Base-by-base conservation (phyloP, 2,888 invertebrate species). In the Furcula furcula region DNA sequence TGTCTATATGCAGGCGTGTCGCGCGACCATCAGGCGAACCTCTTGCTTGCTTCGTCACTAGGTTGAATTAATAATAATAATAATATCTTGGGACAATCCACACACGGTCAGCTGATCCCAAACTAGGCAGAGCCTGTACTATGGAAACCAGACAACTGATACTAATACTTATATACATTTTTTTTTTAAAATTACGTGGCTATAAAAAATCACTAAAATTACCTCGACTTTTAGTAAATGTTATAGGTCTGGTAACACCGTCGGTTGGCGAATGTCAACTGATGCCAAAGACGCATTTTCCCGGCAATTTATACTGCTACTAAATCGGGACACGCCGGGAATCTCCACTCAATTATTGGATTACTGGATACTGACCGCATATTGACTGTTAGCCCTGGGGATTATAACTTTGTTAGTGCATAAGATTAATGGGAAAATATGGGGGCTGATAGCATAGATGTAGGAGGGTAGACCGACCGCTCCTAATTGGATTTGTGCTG, bases 351-450 rank as follows among this genome's bases (percentile, higher is more conserved):
- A 77, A 84, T 86, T 86, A 86, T 70, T 73, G 84, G 84, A 86
- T 86, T 83, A 85, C 46, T 69, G 76, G 67, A 71, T 61, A 48
- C 58, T 75, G 71, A 78, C 84, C 86, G 62, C 84, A 80, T 77
- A 76, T 83, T 82, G 75, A 67, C 69, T 55, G 61, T 60, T 64
- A 65, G 53, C 81, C 57, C 61, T 13, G 28, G 75, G 78, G 82
- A 80, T 82, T 67, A 70, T 63, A 84, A 81, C 77, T 83, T 76
- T 42, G 67, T 83, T 82, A 79, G 65, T 76, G 75, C 71, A 70
- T 64, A 61, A 57, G 59, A 68, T 71, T 70, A 63, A 49, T 51
- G 48, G 40, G 40, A 49, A 46, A 46, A 39, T 46, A 27, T 27
- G n/a, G 15, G 23, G 3, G 4, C 10, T n/a, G n/a, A n/a, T n/a